Evolutionary conservation across 1,140 invertebrate genomes (phyloP).

Genomic region (Drosophila nigrodunni): DNA sequence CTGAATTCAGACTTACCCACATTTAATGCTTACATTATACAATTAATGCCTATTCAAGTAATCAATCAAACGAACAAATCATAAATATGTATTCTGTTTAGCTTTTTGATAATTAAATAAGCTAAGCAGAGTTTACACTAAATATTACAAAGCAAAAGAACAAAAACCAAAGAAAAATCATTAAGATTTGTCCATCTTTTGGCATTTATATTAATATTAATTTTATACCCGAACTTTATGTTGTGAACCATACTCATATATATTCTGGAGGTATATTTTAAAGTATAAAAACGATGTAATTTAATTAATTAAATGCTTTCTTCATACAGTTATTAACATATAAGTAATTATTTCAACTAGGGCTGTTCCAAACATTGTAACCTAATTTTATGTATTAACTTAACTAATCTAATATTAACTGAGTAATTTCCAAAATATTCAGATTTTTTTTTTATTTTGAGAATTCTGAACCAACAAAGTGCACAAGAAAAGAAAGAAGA

Average conservation of each 20-base stretch:
- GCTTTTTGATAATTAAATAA: neutral
- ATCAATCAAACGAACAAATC: slow-evolving; percentile 3
- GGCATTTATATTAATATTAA: slow-evolving; percentile 35
- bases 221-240: slow-evolving; percentile 24
- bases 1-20: slow-evolving; percentile 42
- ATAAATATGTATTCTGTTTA: slow-evolving; percentile 14
- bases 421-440: slow-evolving; percentile 33
- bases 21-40: slow-evolving; percentile 35
- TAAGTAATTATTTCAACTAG: slow-evolving; percentile 20
- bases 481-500: slow-evolving; percentile 51
- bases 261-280: slow-evolving; percentile 13
- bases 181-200: slow-evolving; percentile 25
- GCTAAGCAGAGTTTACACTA: slow-evolving; percentile 21
- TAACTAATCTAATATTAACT: slow-evolving; percentile 11
- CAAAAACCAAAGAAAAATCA: slow-evolving; percentile 10
- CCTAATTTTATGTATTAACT: slow-evolving; percentile 21
- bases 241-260: slow-evolving; percentile 12
- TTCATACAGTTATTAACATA: slow-evolving; percentile 12
- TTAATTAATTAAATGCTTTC: slow-evolving; percentile 3
- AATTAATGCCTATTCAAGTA: slow-evolving; percentile 16
- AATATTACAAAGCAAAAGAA: neutral
- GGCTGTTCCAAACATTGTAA: slow-evolving; percentile 25
- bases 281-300: slow-evolving; percentile 2
- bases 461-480: slow-evolving; percentile 48
- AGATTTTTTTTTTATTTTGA: slow-evolving; percentile 31